phyloP scores from a whole-genome alignment of 30 jellyfish, hydroid and myxozoan genomes.

The Hydra vulgaris region DNA sequence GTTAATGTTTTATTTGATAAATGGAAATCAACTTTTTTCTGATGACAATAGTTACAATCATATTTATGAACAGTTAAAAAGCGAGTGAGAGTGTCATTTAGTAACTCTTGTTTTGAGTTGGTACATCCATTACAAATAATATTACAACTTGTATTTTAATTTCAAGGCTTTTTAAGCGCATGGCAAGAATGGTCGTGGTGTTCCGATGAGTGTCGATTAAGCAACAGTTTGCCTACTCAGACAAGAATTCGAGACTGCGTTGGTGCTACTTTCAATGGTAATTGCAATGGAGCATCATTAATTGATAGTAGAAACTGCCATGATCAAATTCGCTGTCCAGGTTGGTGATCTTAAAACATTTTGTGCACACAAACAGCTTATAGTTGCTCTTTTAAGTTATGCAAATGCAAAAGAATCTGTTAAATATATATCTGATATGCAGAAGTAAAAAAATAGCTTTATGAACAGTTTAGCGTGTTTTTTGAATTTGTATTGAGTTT shows the following conservation, averaged over 20 bases:
- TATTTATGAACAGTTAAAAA: too few relatives aligned
- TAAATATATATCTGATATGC: not conserved
- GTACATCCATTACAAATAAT: too few relatives aligned
- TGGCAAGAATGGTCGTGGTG: slow-evolving; percentile 12
- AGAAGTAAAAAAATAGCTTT: too few relatives aligned
- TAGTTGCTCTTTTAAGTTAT: too few relatives aligned
- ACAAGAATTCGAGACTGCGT: not conserved
- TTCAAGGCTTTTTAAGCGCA: not conserved
- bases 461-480: not conserved
- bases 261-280: not conserved
- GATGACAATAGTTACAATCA: too few relatives aligned
- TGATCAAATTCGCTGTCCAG: slow-evolving; percentile 9
- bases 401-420: not conserved
- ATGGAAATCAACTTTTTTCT: too few relatives aligned
- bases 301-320: not conserved
- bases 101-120: too few relatives aligned
- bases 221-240: not conserved
- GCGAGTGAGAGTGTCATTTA: too few relatives aligned
- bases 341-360: not conserved
- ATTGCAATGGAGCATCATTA: slow-evolving; percentile 3
- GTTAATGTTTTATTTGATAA: too few relatives aligned
- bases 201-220: not conserved
- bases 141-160: too few relatives aligned
- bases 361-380: too few relatives aligned
- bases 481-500: not conserved